Evolutionary conservation across 1,140 invertebrate genomes (phyloP), one percentile per base, ranked within the genome.

Genomic region (Radopholus similis): DNA sequence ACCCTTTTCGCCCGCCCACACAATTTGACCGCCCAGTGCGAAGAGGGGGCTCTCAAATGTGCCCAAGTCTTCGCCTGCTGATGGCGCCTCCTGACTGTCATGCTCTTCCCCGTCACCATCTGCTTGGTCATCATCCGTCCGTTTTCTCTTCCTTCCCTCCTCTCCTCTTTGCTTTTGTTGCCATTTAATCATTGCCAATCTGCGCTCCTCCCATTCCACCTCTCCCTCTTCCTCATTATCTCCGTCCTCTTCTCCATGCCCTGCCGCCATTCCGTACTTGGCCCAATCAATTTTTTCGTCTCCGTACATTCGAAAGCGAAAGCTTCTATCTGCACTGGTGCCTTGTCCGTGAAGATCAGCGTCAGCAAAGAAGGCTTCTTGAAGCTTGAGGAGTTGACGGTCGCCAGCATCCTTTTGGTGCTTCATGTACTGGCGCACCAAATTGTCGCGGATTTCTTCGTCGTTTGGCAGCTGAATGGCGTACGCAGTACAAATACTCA

Each of bases 391-490:
- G 26, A 73, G 35, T 15, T 53, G 56, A 18, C 75, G 60, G 11
- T 73, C 72, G 15, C 76, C 72, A 4, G 70, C 74, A 51, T 76
- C 55, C 13, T 66, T 73, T 32, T 62, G 37, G 42, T 77, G 53
- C 55, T 76, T 75, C 38, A 78, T 71, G 37, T 72, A 74, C 32
- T 77, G 76, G 34, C 75, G 55, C 15, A 73, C 58, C 23, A 76
- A 44, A 44, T 77, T 57, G n/a, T 72, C 63, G 2, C 72, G 68
- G 23, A 73, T 76, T 32, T 73, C 74, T 11, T 73, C 71, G 9
- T 64, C 56, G 60, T 77, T 56, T 15, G 74, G 68, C 58, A 78
- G 32, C 21, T 73, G 30, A n/a, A n/a, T n/a, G n/a, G n/a, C n/a
- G n/a, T n/a, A n/a, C n/a, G n/a, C n/a, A n/a, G n/a, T n/a, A n/a